A percentile compares a stretch with the other conserved stretches of the same genome.
Conservation (phyloP, 2,888 invertebrate species). For the Teinopalpus imperialis region DNA sequence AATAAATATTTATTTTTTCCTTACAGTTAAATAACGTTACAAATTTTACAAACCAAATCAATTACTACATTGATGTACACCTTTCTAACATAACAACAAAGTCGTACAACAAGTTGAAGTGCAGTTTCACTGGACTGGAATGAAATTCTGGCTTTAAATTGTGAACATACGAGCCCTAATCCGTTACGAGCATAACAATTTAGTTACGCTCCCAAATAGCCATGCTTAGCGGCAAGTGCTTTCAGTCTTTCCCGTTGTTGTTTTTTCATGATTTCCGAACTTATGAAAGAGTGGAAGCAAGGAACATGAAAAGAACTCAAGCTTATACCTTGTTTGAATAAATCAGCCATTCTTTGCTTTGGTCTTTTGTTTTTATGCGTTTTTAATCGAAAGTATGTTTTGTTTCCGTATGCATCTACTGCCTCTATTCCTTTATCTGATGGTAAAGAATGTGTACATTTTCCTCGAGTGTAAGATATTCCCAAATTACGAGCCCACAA, state of each 20-base stretch:
- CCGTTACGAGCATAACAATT: too few species aligned
- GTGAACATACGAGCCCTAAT: too few species aligned
- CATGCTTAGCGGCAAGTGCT: slow-evolving; percentile 28
- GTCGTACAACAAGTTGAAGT: slow-evolving; percentile 1
- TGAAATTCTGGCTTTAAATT: too few species aligned
- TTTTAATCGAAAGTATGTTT: slow-evolving; percentile 56
- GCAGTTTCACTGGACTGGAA: too few species aligned
- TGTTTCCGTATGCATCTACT: slow-evolving; percentile 54
- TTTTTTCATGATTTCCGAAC: slow-evolving; percentile 51
- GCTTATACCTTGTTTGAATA: slow-evolving; percentile 58
- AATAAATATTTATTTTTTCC: slow-evolving; percentile 41
- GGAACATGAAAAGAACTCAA: slow-evolving; percentile 68
- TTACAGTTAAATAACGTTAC: slow-evolving; percentile 58
- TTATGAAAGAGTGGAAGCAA: slow-evolving; percentile 66
- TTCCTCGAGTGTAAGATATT: slow-evolving; percentile 16
- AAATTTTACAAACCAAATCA: slow-evolving; percentile 61
- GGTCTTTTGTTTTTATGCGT: slow-evolving; percentile 48
- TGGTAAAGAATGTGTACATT: slow-evolving; percentile 56
- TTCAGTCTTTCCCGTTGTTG: slow-evolving; percentile 45
- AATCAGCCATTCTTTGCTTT: slow-evolving; percentile 43
- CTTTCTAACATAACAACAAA: slow-evolving; percentile 41
- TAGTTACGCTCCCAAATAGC: background rate
- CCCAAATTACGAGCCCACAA: slow-evolving; percentile 19
- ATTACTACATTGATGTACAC: slow-evolving; percentile 33
- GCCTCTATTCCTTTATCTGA: slow-evolving; percentile 61